Percentiles rank a stretch among this genome's conserved stretches.
These are phyloP conservation scores for Rutilus rutilus DNA, from an alignment of 2,113 vertebrate species.

Conservation along the genomic window DNA sequence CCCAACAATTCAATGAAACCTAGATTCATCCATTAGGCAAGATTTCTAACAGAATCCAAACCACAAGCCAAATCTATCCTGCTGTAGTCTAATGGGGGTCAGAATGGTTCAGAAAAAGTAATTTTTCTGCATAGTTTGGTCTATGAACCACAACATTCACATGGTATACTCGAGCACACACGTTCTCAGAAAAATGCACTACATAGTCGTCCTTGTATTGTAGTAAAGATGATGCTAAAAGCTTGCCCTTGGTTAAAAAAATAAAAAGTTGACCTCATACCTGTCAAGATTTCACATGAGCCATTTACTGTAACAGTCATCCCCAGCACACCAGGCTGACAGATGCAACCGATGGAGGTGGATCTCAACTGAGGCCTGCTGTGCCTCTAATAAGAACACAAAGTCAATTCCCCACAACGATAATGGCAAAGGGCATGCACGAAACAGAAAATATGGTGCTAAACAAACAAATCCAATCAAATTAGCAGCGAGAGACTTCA, in stretches of 20 bases:
- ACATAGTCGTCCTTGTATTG: neutral
- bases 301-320: conserved; percentile 17
- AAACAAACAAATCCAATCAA: conserved; percentile 35
- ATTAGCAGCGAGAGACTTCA: conserved; percentile 6
- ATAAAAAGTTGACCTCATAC: neutral
- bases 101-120: neutral
- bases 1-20: neutral
- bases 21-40: neutral
- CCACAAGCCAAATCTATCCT: neutral
- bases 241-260: conserved; percentile 5
- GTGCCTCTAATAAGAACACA: conserved; percentile 48
- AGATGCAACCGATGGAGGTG: conserved; percentile 40
- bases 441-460: conserved; percentile 16
- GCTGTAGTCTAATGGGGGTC: neutral
- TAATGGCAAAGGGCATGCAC: conserved; percentile 38
- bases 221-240: conserved; percentile 10
- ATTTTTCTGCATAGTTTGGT: neutral
- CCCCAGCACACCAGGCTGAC: conserved; percentile 35
- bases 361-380: neutral
- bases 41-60: neutral
- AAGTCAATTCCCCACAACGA: conserved; percentile 44
- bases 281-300: conserved; percentile 10
- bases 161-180: neutral
- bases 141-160: neutral
- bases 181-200: neutral